Evolutionary conservation across 2,888 invertebrate species (phyloP), one percentile per base, ranked within the genome.

Genomic region (Acleris cristana): DNA sequence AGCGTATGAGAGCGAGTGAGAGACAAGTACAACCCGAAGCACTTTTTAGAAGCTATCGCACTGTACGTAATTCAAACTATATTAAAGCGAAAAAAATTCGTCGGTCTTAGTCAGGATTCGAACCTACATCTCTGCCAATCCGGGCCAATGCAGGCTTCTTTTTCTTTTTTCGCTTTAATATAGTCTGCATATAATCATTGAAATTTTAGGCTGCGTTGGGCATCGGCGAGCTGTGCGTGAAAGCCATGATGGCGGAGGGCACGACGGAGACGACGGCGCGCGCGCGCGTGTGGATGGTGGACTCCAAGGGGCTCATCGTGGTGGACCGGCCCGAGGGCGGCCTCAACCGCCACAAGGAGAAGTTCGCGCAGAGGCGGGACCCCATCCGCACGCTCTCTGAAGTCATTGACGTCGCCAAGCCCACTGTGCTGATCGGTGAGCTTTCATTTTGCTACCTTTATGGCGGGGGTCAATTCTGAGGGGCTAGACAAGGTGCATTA

Each of bases 261-360:
- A 89, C 95, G 0, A 81, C 94, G 0, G 94, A 95, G 23, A 94
- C 94, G 34, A 96, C 97, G 7, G 99, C 99, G 0, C 94, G 95
- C 68, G 87, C 87, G 2, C 96, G 95, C 80, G 97, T 99, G 79
- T 99, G 97, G 97, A 95, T 99, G 95, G 97, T 99, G 57, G 99
- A 99, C 90, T 98, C 98, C 26, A 97, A 96, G 79, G 99, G 99
- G 0, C 94, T 99, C 21, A 96, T 99, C 81, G 98, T 98, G 0
- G 97, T 96, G 86, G 92, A 97, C 88, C 73, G 98, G 56, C 97
- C 98, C 7, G 95, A 95, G 73, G 97, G 98, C 12, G 97, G 97
- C 0, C 78, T 97, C 54, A 94, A 94, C 69, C 96, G 95, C 67
- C 97, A 99, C 86, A 98, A 99, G 87, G 90, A 93, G 67, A 93